phyloP scores from a whole-genome alignment of 1,140 invertebrate species.

The Streblospio benedicti region DNA sequence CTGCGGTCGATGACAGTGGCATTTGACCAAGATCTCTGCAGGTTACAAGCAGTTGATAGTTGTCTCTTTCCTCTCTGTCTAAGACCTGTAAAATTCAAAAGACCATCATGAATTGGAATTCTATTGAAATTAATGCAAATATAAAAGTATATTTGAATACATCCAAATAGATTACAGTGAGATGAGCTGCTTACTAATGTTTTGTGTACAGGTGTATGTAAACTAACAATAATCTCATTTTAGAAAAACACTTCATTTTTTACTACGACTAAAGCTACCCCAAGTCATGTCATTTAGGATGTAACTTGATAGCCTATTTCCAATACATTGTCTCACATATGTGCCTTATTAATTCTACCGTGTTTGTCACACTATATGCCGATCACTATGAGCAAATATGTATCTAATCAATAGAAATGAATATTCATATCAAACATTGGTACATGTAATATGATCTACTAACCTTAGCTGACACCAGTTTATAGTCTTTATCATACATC shows the following conservation, averaged over 20 bases:
- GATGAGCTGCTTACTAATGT: background rate
- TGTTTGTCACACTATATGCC: background rate
- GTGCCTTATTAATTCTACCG: background rate
- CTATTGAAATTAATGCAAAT: background rate
- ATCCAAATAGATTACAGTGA: background rate
- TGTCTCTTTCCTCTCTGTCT: conserved; percentile 68
- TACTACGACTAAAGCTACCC: no score
- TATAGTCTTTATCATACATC: conserved; percentile 11
- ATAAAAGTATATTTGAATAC: background rate
- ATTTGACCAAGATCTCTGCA: conserved; percentile 58
- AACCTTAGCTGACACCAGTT: conserved; percentile 13
- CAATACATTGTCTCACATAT: background rate
- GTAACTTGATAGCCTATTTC: no score
- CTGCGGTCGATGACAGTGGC: conserved; percentile 56
- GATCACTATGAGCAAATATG: background rate
- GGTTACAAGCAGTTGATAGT: conserved; percentile 71
- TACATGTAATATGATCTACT: background rate
- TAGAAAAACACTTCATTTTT: no score
- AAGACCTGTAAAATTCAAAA: no score
- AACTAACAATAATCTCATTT: background rate
- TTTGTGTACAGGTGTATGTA: background rate
- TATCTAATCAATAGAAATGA: background rate
- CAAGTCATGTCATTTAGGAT: no score
- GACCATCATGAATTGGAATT: conserved; percentile 32
- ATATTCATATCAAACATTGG: background rate